phyloP scores from a whole-genome alignment of 2,888 invertebrate species.

The Patella caerulea region DNA sequence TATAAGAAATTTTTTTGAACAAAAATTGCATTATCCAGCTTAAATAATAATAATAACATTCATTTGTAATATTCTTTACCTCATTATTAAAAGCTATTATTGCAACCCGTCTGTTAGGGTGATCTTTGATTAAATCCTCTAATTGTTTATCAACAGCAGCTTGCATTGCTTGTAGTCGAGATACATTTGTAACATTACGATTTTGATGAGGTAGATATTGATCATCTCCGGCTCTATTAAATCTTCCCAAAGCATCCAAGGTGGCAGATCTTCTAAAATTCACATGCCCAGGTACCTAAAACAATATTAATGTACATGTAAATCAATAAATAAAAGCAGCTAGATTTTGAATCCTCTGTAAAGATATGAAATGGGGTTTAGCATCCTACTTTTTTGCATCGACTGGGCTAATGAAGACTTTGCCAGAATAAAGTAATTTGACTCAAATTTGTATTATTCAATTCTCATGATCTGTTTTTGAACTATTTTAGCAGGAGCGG shows the following conservation, averaged over 20 bases:
- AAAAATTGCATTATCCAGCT: too few relatives aligned
- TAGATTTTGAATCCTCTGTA: too few relatives aligned
- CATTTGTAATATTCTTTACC: slow-evolving; percentile 37
- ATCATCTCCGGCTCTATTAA: slow-evolving; percentile 29
- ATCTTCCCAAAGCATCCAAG: not conserved
- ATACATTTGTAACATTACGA: slow-evolving; percentile 64
- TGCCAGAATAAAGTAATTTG: too few relatives aligned
- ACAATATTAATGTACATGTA: not conserved
- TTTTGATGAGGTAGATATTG: slow-evolving; percentile 61
- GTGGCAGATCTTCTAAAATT: not conserved
- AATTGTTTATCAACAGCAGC: slow-evolving; percentile 69
- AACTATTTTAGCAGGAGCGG: too few relatives aligned
- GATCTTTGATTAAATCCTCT: slow-evolving; percentile 59
- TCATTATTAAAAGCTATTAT: slow-evolving; percentile 67
- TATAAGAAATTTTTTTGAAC: not conserved
- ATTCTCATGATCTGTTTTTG: too few relatives aligned
- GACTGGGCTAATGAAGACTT: too few relatives aligned
- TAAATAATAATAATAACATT: too few relatives aligned
- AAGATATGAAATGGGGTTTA: not conserved
- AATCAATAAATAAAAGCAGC: too few relatives aligned
- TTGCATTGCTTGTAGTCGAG: slow-evolving; percentile 67
- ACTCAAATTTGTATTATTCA: too few relatives aligned
- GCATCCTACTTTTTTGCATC: too few relatives aligned
- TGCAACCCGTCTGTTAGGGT: slow-evolving; percentile 64
- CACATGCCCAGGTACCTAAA: not conserved